Evolutionary conservation across 2,888 invertebrate species (phyloP).

Genomic region (Herminia tarsipennalis): DNA sequence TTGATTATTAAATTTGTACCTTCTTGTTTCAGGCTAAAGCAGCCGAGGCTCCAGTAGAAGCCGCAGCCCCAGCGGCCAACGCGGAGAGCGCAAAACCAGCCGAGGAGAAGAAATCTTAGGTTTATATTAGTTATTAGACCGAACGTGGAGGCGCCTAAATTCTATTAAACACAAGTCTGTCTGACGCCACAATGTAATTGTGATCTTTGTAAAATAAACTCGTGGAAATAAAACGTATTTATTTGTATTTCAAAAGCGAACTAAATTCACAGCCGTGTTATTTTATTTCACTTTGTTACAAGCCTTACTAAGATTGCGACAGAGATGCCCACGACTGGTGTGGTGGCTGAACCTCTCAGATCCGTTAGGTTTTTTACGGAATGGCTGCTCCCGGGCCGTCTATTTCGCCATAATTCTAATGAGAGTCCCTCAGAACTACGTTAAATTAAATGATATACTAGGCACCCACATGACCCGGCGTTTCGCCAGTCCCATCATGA

Average conservation of each 20-base stretch:
- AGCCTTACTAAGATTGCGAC: too few relatives aligned
- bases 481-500: too few relatives aligned
- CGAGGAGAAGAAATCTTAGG: conserved; percentile 50
- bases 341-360: too few relatives aligned
- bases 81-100: conserved; percentile 26
- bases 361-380: too few relatives aligned
- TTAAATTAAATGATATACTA: too few relatives aligned
- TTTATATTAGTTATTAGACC: conserved; percentile 22
- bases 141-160: conserved; percentile 17
- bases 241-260: conserved; percentile 1
- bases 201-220: conserved; percentile 43
- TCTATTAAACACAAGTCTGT: conserved; percentile 26
- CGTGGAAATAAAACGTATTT: conserved; percentile 26
- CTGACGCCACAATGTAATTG: conserved; percentile 29
- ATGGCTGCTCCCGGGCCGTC: too few relatives aligned
- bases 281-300: too few relatives aligned
- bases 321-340: too few relatives aligned
- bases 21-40: conserved; percentile 42
- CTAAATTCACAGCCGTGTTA: not conserved
- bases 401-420: too few relatives aligned
- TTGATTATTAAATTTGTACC: not conserved
- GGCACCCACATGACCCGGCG: too few relatives aligned
- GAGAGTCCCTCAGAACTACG: too few relatives aligned
- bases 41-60: conserved; percentile 16
- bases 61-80: conserved; percentile 9